phyloP scores from a whole-genome alignment of 2,113 vertebrate species.

The Delphinapterus leucas region DNA sequence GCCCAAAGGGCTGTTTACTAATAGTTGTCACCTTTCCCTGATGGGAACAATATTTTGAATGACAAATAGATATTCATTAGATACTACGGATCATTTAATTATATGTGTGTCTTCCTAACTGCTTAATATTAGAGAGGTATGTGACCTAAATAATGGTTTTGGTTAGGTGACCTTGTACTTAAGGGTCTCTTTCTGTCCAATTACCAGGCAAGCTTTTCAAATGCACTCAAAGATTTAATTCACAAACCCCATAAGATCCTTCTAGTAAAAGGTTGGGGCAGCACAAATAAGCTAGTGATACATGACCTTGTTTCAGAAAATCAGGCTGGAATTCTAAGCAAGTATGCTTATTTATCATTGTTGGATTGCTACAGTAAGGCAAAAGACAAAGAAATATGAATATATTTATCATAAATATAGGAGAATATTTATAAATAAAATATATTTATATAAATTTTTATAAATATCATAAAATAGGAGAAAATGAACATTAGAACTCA shows the following conservation, averaged over 20 bases:
- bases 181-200: slow-evolving; percentile 38
- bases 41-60: slow-evolving; percentile 34
- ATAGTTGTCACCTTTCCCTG: not conserved
- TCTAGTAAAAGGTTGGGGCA: slow-evolving; percentile 25
- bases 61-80: slow-evolving; percentile 7
- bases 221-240: slow-evolving; percentile 45
- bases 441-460: no score
- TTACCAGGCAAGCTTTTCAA: slow-evolving; percentile 52
- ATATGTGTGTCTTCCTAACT: slow-evolving; percentile 32
- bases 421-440: no score
- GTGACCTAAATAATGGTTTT: slow-evolving; percentile 37
- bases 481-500: slow-evolving; percentile 30
- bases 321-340: not conserved
- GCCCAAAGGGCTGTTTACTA: not conserved
- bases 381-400: not conserved
- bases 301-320: slow-evolving; percentile 40
- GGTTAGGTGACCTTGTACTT: slow-evolving; percentile 42
- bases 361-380: not conserved
- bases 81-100: slow-evolving; percentile 36
- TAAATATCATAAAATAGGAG: not conserved
- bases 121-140: slow-evolving; percentile 26
- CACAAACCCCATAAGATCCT: slow-evolving; percentile 36
- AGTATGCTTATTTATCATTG: not conserved
- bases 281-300: slow-evolving; percentile 40
- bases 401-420: not conserved